A percentile compares a stretch with the other conserved stretches of the same genome.
Conservation (phyloP, 53 echinoderm and acorn worm species). For the Holothuria scabra region DNA sequence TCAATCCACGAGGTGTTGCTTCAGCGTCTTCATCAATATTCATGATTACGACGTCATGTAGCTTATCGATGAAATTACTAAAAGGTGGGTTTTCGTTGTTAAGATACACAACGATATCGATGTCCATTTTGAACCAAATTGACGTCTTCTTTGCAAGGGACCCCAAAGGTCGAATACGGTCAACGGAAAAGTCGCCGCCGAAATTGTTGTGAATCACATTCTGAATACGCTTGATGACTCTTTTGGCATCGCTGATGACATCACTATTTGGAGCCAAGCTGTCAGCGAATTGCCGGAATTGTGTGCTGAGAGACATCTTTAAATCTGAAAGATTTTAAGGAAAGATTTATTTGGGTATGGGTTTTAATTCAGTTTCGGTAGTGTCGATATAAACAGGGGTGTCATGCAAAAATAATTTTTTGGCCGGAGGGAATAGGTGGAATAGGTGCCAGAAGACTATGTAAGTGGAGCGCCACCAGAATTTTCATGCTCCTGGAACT, state of each 20-base stretch:
- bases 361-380: too few relatives aligned
- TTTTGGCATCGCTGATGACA: background rate
- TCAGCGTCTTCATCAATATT: constrained; percentile 26
- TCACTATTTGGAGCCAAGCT: constrained; percentile 3
- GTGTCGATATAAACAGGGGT: too few relatives aligned
- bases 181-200: constrained; percentile 10
- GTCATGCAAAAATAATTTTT: too few relatives aligned
- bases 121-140: constrained; percentile 34
- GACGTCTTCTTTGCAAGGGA: constrained; percentile 14
- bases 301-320: background rate
- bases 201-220: background rate
- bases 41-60: constrained; percentile 23
- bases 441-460: too few relatives aligned
- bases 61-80: background rate
- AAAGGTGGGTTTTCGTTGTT: constrained; percentile 19
- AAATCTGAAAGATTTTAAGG: background rate
- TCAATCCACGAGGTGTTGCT: background rate
- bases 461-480: too few relatives aligned
- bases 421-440: too few relatives aligned
- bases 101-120: constrained; percentile 25
- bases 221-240: background rate
- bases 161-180: constrained; percentile 24
- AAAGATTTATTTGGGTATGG: too few relatives aligned
- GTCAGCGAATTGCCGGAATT: constrained; percentile 6
- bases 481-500: too few relatives aligned